phyloP scores from a whole-genome alignment of 1,140 invertebrate species.

The Hylaeus anthracinus region DNA sequence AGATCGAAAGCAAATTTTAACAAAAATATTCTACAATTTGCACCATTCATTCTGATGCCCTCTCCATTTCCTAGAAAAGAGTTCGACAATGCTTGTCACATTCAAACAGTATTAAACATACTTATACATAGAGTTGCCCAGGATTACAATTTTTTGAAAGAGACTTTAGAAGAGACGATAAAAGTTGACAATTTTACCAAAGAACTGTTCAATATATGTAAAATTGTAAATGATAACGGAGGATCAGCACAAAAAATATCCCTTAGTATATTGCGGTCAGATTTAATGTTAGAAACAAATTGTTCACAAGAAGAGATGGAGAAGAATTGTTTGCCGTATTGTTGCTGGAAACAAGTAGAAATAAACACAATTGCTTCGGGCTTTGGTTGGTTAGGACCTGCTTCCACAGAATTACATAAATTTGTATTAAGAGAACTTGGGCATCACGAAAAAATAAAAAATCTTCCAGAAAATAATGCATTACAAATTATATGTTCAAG shows the following conservation, averaged over 20 bases:
- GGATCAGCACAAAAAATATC: slow-evolving; percentile 83
- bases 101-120: slow-evolving; percentile 90
- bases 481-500: slow-evolving; percentile 86
- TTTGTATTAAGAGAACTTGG: slow-evolving; percentile 80
- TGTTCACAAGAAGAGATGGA: slow-evolving; percentile 75
- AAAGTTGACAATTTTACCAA: slow-evolving; percentile 93
- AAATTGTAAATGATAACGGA: slow-evolving; percentile 88
- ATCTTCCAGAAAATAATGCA: slow-evolving; percentile 89
- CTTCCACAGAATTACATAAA: slow-evolving; percentile 78
- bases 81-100: slow-evolving; percentile 87
- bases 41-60: slow-evolving; percentile 91
- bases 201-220: slow-evolving; percentile 91
- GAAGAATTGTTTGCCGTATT: slow-evolving; percentile 80
- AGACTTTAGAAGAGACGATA: slow-evolving; percentile 85
- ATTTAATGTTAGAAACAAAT: slow-evolving; percentile 85
- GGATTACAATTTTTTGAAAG: slow-evolving; percentile 89
- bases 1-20: slow-evolving; percentile 86
- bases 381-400: slow-evolving; percentile 91
- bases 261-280: slow-evolving; percentile 86
- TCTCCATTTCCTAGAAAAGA: slow-evolving; percentile 89
- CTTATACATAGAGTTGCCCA: slow-evolving; percentile 93
- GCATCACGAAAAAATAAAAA: slow-evolving; percentile 77
- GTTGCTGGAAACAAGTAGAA: slow-evolving; percentile 90
- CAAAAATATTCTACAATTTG: slow-evolving; percentile 86
- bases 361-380: slow-evolving; percentile 89